phyloP scores from a whole-genome alignment of 2,113 vertebrate genomes.

The Candoia aspera region DNA sequence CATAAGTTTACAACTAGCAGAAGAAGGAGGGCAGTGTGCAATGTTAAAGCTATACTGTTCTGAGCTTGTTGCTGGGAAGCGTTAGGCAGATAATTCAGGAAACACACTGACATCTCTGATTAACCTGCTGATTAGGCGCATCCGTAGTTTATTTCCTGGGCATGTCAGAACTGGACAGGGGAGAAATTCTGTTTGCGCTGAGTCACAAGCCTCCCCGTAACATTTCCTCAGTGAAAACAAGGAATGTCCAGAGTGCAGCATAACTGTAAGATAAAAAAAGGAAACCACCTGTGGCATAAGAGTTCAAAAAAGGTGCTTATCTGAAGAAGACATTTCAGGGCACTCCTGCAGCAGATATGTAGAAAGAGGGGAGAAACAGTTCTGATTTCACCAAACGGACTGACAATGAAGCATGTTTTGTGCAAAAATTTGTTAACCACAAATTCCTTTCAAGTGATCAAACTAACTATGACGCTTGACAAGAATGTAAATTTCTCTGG shows the following conservation, averaged over 20 bases:
- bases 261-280: not conserved
- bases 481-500: not conserved
- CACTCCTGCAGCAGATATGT: not conserved
- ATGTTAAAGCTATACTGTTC: not conserved
- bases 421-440: not conserved
- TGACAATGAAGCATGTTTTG: not conserved
- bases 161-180: slow-evolving; percentile 12
- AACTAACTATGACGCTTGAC: not conserved
- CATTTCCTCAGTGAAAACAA: not conserved
- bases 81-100: slow-evolving; percentile 22
- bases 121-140: slow-evolving; percentile 31
- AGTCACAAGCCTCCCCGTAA: not conserved
- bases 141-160: slow-evolving; percentile 29
- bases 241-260: not conserved
- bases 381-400: not conserved
- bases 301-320: not conserved
- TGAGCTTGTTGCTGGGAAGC: not conserved
- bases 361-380: not conserved
- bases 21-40: not conserved
- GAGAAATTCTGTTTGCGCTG: not conserved
- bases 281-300: not conserved
- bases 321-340: not conserved
- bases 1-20: not conserved
- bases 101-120: slow-evolving; percentile 3
- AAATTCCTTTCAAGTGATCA: not conserved